phyloP scores from a whole-genome alignment of 2,797 vertebrate species.

The Aplochiton taeniatus region DNA sequence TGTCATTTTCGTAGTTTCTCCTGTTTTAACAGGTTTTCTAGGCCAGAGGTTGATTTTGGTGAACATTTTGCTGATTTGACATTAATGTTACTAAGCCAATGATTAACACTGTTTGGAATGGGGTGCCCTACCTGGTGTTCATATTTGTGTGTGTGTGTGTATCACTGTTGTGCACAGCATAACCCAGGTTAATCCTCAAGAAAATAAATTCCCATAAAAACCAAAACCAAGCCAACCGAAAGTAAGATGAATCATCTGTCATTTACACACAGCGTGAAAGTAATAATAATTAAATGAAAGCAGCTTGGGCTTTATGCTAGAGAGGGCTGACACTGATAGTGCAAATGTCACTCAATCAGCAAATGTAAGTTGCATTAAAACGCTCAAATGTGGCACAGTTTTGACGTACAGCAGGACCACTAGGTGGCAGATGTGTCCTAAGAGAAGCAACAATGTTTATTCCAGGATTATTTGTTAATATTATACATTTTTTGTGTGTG shows the following conservation, averaged over 20 bases:
- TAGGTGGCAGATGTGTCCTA: conserved; percentile 67
- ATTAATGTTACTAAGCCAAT: background rate
- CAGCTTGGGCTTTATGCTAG: too few species aligned
- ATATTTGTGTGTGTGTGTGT: conserved; percentile 1
- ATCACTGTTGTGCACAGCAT: too few species aligned
- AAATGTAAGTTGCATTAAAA: background rate
- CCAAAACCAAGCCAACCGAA: too few species aligned
- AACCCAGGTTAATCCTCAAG: too few species aligned
- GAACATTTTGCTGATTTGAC: background rate
- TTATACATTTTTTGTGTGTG: too few species aligned
- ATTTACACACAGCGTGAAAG: too few species aligned
- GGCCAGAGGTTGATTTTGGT: background rate
- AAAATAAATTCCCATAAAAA: too few species aligned
- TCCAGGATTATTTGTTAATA: conserved; percentile 36
- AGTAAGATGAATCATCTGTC: too few species aligned
- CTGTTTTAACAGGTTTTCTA: background rate
- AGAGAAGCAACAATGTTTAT: conserved; percentile 13
- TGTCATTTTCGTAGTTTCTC: background rate
- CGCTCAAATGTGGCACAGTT: background rate
- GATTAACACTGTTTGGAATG: background rate
- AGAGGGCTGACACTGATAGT: too few species aligned
- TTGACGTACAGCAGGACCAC: conserved; percentile 42
- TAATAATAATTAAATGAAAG: too few species aligned
- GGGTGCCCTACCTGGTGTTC: too few species aligned
- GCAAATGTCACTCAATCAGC: too few species aligned